Evolutionary conservation across 2,113 vertebrate genomes (phyloP), one percentile per base, ranked within the genome.

Genomic region (Neodontobutis hainanensis): DNA sequence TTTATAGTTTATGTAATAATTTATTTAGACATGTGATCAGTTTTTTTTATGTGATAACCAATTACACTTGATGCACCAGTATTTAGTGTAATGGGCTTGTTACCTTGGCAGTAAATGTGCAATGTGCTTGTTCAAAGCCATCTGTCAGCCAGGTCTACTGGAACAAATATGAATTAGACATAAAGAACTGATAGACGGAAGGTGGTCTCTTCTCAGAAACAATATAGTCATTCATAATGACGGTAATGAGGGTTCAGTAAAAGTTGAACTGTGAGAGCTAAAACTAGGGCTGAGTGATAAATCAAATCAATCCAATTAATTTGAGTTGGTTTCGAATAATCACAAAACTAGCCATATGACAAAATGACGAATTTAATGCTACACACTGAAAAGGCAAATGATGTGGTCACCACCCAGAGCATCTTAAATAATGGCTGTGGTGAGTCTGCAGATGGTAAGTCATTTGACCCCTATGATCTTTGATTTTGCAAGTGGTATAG

Each of bases 11-110:
- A 53, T 57, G 55, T 16, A 10, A 57, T 58, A 4, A 58, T 58
- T 43, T 6, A 43, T 16, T 14, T 8, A 4, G 52, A 55, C 50
- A 51, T 27, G 16, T 19, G 5, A 51, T 35, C 51, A 53, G 27
- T 53, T 55, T 40, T 55, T 55, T 12, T 55, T 55, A 38, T 14
- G 52, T 55, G 34, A 55, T 36, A n/a, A 34, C 14, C 52, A 55
- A 55, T 55, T 55, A 55, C 35, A 55, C 32, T 15, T 55, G 34
- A 55, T 53, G 32, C 32, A 6, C 27, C 10, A 53, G 51, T 53
- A 53, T 53, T 55, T 55, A 55, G 52, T n/a, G 8, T 55, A 55
- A 38, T 55, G 35, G 34, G 35, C 35, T 55, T 55, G 52, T 55
- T 55, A 55, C 34, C 52, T 55, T 55, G 34, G 52, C 52, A 38